phyloP scores from a whole-genome alignment of 2,888 invertebrate species.

The Synanthedon andrenaeformis region DNA sequence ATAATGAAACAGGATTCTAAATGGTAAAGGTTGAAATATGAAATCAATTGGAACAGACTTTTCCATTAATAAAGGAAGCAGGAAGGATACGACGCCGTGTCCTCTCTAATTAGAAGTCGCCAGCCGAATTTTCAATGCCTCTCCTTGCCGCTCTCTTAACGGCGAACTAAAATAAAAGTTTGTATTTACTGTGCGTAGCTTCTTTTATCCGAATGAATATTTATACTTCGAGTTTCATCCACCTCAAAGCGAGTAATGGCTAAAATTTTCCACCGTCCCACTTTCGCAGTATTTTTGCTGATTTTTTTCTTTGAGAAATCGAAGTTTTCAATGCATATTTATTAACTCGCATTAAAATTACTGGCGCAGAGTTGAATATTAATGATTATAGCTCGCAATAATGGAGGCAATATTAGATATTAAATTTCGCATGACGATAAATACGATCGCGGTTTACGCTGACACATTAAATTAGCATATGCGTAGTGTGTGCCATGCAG shows the following conservation, averaged over 20 bases:
- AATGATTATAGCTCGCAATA: background rate
- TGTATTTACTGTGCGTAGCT: conserved; percentile 63
- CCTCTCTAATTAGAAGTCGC: conserved; percentile 62
- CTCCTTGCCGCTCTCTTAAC: conserved; percentile 40
- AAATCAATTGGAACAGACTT: conserved; percentile 57
- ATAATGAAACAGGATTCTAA: conserved; percentile 4
- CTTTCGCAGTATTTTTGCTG: conserved; percentile 41
- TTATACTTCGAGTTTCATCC: conserved; percentile 53
- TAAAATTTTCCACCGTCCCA: conserved; percentile 41
- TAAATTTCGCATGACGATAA: background rate
- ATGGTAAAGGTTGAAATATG: conserved; percentile 41
- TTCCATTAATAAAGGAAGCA: conserved; percentile 56
- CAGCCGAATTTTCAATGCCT: conserved; percentile 64
- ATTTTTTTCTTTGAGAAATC: conserved; percentile 24
- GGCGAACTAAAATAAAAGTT: conserved; percentile 63
- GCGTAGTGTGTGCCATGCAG: conserved; percentile 14
- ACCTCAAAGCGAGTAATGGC: conserved; percentile 41
- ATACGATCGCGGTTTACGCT: conserved; percentile 5
- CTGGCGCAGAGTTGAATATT: background rate
- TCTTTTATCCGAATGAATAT: conserved; percentile 56
- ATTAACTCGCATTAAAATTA: background rate
- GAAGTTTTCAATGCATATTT: background rate
- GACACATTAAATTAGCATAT: conserved; percentile 8
- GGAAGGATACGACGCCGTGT: conserved; percentile 45
- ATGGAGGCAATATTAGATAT: background rate